phyloP scores from a whole-genome alignment of 92 coral and sea anemone genomes.

The Epizoanthus rinbou region DNA sequence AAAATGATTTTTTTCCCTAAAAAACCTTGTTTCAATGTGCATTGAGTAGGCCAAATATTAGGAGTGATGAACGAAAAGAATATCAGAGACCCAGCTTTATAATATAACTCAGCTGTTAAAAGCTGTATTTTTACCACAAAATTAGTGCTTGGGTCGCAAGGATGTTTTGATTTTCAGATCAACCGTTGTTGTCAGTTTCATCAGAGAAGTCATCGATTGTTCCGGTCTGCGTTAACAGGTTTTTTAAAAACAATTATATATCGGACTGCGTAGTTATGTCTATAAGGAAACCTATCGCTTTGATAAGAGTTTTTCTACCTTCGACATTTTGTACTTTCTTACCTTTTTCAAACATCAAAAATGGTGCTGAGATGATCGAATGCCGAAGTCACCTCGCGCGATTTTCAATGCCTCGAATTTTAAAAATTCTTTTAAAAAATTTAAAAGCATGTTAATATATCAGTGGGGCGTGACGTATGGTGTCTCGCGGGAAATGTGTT shows the following conservation, averaged over 20 bases:
- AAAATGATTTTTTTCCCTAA: too few relatives aligned
- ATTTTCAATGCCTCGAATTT: too few relatives aligned
- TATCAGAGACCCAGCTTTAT: too few relatives aligned
- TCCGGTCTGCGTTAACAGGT: not conserved
- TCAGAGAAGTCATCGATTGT: not conserved
- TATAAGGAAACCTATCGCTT: too few relatives aligned
- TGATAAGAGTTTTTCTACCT: too few relatives aligned
- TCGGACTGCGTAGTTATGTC: too few relatives aligned
- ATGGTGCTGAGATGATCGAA: not conserved
- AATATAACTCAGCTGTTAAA: too few relatives aligned
- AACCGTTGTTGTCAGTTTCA: conserved; percentile 4
- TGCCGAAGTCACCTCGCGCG: not conserved
- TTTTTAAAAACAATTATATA: not conserved
- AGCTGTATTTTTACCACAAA: not conserved
- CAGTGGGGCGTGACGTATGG: conserved; percentile 31
- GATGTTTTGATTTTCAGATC: not conserved
- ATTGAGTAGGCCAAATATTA: too few relatives aligned
- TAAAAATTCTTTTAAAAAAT: not conserved
- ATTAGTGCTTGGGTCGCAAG: not conserved
- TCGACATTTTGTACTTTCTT: not conserved
- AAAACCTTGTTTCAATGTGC: too few relatives aligned
- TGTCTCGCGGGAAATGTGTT: conserved; percentile 51
- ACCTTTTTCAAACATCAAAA: not conserved
- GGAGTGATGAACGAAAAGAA: too few relatives aligned
- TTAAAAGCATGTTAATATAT: conserved; percentile 28